Evolutionary conservation across 2,888 invertebrate species (phyloP), one percentile per base, ranked within the genome.

Genomic region (Auanema freiburgensis): DNA sequence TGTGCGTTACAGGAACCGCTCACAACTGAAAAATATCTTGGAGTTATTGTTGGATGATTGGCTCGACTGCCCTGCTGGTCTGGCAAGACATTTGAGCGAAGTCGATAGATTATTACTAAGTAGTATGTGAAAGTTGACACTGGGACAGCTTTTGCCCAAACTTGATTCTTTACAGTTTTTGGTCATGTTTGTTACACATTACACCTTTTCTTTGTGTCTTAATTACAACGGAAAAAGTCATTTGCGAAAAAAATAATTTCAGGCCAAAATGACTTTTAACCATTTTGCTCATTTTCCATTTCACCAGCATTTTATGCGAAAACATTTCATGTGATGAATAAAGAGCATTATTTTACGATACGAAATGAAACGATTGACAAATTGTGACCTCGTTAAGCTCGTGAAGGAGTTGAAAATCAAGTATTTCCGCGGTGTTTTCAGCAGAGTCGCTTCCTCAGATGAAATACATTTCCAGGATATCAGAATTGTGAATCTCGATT

Each of bases 361-460:
- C 52, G 33, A 56, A 16, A 44, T 59, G 52, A 59, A 59, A 53
- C 52, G 54, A 42, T 42, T 60, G 60, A 60, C 60, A 40, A 60
- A 60, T 42, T 44, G 53, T 60, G 60, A 60, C 43, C 53, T 60
- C 54, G 43, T 42, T 55, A 44, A 55, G 42, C 60, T 60, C 54
- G 60, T 60, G 11, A 60, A 54, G 42, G 60, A 60, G 42, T 54
- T 60, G 21, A 60, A 60, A 55, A 60, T 60, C 21, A 25, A 57
- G 55, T 43, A 57, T 54, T 59, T 59, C 55, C 59, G 59, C 25
- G 59, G 59, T 55, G 59, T 59, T 55, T 59, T 59, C 59, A 59
- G 52, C 52, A 54, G 59, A 56, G 40, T 54, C 25, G 21, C 51
- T 23, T 23, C 54, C n/a, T 53, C 59, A 60, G 54, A 57, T 25